These are phyloP conservation scores for Oxygymnocypris stewartii DNA, from an alignment of 2,113 vertebrate species.

Conservation along the genomic window DNA sequence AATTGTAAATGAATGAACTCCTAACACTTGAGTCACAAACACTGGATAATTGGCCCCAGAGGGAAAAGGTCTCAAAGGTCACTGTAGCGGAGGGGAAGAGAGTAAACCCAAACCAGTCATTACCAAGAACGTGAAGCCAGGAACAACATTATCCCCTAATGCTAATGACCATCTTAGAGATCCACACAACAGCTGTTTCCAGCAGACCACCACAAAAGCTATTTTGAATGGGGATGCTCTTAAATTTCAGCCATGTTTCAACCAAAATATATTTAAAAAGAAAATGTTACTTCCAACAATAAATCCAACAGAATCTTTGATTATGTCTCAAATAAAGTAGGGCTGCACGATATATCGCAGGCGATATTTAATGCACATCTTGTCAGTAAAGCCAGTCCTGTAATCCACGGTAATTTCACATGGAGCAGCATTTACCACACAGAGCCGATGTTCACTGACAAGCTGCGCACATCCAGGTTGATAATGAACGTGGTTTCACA, in stretches of 20 bases:
- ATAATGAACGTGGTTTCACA: not conserved
- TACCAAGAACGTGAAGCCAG: too few relatives aligned
- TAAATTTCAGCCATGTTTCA: not conserved
- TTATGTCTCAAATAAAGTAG: not conserved
- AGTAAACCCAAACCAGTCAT: not conserved
- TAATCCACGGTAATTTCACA: too few relatives aligned
- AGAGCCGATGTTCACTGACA: too few relatives aligned
- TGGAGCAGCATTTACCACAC: too few relatives aligned
- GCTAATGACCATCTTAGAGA: not conserved
- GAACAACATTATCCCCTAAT: too few relatives aligned
- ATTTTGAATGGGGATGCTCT: not conserved
- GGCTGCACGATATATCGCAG: too few relatives aligned
- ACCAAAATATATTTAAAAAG: not conserved
- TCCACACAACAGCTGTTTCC: not conserved
- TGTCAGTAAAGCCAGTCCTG: too few relatives aligned
- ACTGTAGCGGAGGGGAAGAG: not conserved
- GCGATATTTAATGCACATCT: too few relatives aligned
- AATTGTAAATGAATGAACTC: not conserved
- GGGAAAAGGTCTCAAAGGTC: not conserved
- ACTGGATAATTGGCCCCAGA: slow-evolving; percentile 7
- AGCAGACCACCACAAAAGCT: not conserved
- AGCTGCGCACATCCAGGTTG: too few relatives aligned
- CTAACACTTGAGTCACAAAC: not conserved
- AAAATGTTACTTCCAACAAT: not conserved
- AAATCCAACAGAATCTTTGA: not conserved